Base-by-base conservation (phyloP, 23 tunicate genomes). In the Corella eumyota region DNA sequence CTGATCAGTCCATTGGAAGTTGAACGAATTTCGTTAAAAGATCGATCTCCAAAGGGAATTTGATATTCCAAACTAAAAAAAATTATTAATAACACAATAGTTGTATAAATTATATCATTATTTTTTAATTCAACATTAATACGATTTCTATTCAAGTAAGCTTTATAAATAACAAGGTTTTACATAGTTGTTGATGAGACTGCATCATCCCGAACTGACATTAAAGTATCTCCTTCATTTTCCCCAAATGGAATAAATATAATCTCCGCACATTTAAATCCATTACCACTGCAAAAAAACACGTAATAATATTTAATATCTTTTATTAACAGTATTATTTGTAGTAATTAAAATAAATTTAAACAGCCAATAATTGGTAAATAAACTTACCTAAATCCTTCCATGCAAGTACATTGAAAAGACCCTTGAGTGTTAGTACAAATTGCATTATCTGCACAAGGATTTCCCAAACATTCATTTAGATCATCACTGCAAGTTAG, bases 231-330 rank as follows among this genome's bases (percentile, higher is more conserved):
- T 0, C 71, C 71, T 6, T 24, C 60, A 36, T 26, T 57, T 4
- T 13, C 34, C 21, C 80, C 80, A 27, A 21, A 74, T 19, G 80
- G 71, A 26, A 74, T 35, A 1, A 74, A 44, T 38, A 74, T 64
- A 3, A 52, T 64, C 37, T 61, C 61, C 33, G 45, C 61, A 35
- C 78, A 61, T 27, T 6, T 30, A 34, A 62, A 19, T 9, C 68
- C 68, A 20, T 62, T 32, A 4, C 68, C 68, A 15, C 68, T 62
- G 52, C 3, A 36, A 15, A 60, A 40, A 40, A 9, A 40, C 48
- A 40, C n/a, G n/a, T n/a, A n/a, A n/a, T n/a, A n/a, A n/a, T n/a
- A n/a, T n/a, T n/a, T n/a, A n/a, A n/a, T n/a, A n/a, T n/a, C n/a
- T n/a, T n/a, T n/a, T n/a, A n/a, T n/a, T n/a, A n/a, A n/a, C n/a